A percentile compares a stretch with the other conserved stretches of the same genome.
Evolutionary conservation across 2,113 vertebrate genomes (phyloP).

Genomic region (Aythya baeri): DNA sequence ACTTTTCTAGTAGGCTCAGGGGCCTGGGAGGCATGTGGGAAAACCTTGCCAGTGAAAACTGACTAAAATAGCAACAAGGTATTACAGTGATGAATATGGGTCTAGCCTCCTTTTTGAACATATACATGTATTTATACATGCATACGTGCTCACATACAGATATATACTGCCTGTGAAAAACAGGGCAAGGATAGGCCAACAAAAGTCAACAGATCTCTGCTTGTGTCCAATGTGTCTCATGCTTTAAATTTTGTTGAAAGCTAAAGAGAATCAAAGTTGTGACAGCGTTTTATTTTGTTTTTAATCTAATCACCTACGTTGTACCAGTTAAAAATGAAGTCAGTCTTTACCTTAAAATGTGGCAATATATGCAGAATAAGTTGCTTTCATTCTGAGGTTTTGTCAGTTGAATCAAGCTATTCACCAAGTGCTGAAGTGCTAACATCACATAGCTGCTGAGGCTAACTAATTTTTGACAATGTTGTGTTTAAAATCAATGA

Average conservation of each 20-base stretch:
- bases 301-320: neutral
- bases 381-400: neutral
- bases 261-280: neutral
- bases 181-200: neutral
- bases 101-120: neutral
- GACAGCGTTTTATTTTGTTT: neutral
- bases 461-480: neutral
- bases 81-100: neutral
- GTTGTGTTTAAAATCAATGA: neutral
- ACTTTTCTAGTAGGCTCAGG: neutral
- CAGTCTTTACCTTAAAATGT: neutral
- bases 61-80: neutral
- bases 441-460: neutral
- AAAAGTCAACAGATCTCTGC: neutral
- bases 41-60: neutral
- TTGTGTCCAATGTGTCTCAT: neutral
- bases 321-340: neutral
- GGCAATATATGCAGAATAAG: neutral
- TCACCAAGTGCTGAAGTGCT: neutral
- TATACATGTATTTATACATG: neutral
- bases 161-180: neutral
- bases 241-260: neutral
- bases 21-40: fast-evolving
- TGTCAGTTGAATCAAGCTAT: neutral
- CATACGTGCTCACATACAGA: fast-evolving